phyloP scores from a whole-genome alignment of 1,140 invertebrate genomes.

The Bombus impatiens region DNA sequence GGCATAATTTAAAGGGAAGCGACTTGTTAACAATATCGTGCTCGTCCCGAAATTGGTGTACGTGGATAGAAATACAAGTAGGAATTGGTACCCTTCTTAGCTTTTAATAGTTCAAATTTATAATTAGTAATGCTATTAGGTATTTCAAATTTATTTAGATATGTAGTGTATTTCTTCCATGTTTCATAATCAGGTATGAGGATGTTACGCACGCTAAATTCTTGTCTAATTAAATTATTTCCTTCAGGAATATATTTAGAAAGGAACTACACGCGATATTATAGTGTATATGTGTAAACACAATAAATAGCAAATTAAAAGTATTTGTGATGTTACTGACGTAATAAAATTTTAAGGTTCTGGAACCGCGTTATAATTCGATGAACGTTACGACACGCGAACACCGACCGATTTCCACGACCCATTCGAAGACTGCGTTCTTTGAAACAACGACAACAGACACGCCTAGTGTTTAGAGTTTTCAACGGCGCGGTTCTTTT shows the following conservation, averaged over 20 bases:
- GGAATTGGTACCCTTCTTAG: not conserved
- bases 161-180: not conserved
- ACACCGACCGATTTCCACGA: not conserved
- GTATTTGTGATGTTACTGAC: not conserved
- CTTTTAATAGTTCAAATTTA: not conserved
- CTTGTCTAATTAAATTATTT: not conserved
- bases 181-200: not conserved
- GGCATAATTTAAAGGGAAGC: conserved; percentile 78
- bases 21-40: conserved; percentile 79
- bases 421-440: not conserved
- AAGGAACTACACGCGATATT: not conserved
- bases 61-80: not conserved
- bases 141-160: not conserved
- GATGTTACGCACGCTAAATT: not conserved
- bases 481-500: not conserved
- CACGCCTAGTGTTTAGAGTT: not conserved
- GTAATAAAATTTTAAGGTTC: not conserved
- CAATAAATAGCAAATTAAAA: not conserved
- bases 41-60: conserved; percentile 55
- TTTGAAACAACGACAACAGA: no score
- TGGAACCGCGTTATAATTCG: not conserved
- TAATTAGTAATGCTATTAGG: not conserved
- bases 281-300: not conserved
- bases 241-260: not conserved
- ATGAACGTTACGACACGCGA: not conserved